Evolutionary conservation across 2,113 vertebrate genomes (phyloP).

Genomic region (Catagonus wagneri): DNA sequence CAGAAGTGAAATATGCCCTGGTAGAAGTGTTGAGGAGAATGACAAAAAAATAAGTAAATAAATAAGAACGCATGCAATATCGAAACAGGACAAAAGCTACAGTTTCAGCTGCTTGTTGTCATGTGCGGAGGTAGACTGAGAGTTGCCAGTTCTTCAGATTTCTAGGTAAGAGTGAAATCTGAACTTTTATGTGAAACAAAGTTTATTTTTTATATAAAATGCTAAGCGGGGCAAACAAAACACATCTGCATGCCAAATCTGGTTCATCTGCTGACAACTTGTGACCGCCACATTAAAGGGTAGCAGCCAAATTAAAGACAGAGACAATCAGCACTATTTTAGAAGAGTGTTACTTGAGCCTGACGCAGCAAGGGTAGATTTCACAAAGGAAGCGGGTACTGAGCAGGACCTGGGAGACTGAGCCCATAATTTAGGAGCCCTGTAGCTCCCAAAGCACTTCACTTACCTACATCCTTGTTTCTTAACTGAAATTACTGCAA

Average conservation of each 20-base stretch:
- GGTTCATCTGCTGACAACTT: neutral
- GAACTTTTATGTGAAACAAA: neutral
- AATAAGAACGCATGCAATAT: neutral
- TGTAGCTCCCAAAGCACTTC: neutral
- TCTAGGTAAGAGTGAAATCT: neutral
- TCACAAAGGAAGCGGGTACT: neutral
- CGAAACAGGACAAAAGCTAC: neutral
- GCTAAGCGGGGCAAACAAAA: neutral
- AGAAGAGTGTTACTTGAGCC: neutral
- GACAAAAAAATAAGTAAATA: neutral
- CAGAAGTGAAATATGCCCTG: neutral
- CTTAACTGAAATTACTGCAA: neutral
- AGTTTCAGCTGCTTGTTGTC: neutral
- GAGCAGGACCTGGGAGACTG: neutral
- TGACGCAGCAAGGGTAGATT: neutral
- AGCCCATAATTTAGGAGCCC: neutral
- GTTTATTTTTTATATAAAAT: neutral
- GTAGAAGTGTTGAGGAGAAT: neutral
- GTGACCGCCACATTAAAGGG: neutral
- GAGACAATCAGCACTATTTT: neutral
- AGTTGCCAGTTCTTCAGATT: neutral
- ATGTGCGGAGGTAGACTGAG: neutral
- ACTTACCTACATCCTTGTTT: neutral
- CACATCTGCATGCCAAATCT: neutral
- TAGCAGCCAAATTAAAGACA: neutral